phyloP scores from a whole-genome alignment of 2,888 invertebrate species.

The Venustoraphidia nigricollis region DNA sequence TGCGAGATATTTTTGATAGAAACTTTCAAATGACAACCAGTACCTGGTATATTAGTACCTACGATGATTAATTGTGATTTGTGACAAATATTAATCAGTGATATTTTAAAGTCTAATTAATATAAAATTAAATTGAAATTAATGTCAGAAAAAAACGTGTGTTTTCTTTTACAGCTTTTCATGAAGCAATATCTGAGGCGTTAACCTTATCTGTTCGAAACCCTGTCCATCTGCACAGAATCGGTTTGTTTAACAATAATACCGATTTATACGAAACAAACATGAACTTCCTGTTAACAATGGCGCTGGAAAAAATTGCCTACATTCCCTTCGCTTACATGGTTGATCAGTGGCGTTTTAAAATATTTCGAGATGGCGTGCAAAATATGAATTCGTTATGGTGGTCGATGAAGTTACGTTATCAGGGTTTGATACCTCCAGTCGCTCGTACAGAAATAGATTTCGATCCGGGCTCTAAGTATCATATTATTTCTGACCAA shows the following conservation, averaged over 20 bases:
- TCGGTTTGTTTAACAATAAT: conserved; percentile 53
- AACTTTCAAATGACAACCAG: too few relatives aligned
- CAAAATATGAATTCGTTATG: conserved; percentile 54
- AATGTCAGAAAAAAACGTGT: not conserved
- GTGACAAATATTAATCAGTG: not conserved
- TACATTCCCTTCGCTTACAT: conserved; percentile 68
- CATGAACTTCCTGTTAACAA: conserved; percentile 62
- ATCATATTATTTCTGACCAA: conserved; percentile 63
- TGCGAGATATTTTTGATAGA: too few relatives aligned
- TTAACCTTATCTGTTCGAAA: conserved; percentile 63
- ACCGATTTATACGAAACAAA: conserved; percentile 51
- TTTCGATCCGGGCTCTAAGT: conserved; percentile 73
- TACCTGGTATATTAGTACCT: too few relatives aligned
- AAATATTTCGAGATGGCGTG: conserved; percentile 58
- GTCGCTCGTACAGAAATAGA: conserved; percentile 50
- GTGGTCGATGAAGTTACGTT: conserved; percentile 59
- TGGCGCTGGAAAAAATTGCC: conserved; percentile 64
- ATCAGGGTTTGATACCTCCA: conserved; percentile 63
- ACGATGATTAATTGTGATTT: too few relatives aligned
- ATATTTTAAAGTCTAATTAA: not conserved
- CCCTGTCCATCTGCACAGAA: conserved; percentile 54
- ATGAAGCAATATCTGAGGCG: conserved; percentile 73
- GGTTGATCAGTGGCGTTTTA: conserved; percentile 76
- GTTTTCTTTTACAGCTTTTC: conserved; percentile 45
- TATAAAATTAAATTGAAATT: not conserved